These are phyloP conservation scores for Mobula hypostoma DNA, from an alignment of 2,113 vertebrate genomes.

Conservation along the genomic window DNA sequence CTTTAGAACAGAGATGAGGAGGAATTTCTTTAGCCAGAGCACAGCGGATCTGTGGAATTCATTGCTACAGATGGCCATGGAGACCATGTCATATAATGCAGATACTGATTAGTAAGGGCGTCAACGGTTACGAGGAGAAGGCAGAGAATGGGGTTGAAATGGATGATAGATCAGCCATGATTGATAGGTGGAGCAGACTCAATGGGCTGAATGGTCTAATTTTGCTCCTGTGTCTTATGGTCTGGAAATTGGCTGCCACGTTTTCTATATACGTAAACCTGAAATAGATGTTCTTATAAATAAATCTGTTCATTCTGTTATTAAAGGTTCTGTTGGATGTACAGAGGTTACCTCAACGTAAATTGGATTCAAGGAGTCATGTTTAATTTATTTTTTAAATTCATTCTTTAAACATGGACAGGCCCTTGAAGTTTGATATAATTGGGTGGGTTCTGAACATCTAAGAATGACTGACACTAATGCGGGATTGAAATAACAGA, in stretches of 20 bases:
- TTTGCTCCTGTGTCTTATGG: too few species aligned
- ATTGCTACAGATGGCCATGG: too few species aligned
- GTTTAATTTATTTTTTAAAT: neutral
- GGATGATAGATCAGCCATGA: too few species aligned
- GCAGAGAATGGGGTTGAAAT: too few species aligned
- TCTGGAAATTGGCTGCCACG: neutral
- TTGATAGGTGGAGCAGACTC: too few species aligned
- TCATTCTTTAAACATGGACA: neutral
- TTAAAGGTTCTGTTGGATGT: neutral
- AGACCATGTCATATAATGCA: too few species aligned
- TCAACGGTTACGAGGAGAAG: too few species aligned
- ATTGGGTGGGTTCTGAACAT: neutral
- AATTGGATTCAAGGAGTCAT: neutral
- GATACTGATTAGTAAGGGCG: too few species aligned
- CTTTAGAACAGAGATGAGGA: too few species aligned
- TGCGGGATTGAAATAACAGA: neutral
- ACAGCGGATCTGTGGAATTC: too few species aligned
- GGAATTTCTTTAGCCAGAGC: too few species aligned
- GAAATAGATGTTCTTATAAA: neutral
- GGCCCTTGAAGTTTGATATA: neutral
- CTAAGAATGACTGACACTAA: neutral
- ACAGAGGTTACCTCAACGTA: neutral
- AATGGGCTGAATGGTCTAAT: too few species aligned
- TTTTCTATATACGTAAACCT: neutral
- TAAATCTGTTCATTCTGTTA: neutral